Percentiles rank a stretch among this genome's conserved stretches.
These are phyloP conservation scores for Sepiola atlantica DNA, from an alignment of 2,888 invertebrate genomes.

Conservation along the genomic window DNA sequence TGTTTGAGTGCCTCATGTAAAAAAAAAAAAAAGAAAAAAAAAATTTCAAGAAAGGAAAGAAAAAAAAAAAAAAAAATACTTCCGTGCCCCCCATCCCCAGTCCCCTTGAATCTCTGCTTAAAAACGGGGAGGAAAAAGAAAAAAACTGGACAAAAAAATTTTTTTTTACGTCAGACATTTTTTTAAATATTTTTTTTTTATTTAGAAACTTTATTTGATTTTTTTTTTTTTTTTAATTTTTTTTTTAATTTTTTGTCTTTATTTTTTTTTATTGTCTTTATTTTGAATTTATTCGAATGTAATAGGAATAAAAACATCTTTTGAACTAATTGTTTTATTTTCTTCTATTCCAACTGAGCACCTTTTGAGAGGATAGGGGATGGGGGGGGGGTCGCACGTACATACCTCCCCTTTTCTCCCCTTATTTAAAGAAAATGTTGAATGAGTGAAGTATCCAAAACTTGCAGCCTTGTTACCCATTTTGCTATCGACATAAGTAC, in stretches of 20 bases:
- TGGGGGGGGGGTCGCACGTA: no score
- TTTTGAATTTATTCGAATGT: slow-evolving; percentile 21
- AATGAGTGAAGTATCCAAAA: no score
- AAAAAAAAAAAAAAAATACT: not conserved
- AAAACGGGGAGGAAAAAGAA: not conserved
- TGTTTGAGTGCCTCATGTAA: not conserved
- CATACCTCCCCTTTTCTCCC: no score
- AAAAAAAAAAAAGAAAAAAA: not conserved
- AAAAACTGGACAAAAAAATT: not conserved
- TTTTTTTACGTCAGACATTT: not conserved
- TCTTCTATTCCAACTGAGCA: not conserved
- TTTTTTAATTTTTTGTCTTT: not conserved
- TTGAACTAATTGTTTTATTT: not conserved
- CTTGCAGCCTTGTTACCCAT: no score
- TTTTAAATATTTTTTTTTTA: no score
- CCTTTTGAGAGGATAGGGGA: no score
- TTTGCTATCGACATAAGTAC: no score
- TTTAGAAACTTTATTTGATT: no score
- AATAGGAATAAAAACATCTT: slow-evolving; percentile 4
- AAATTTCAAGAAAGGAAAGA: no score
- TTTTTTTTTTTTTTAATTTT: not conserved
- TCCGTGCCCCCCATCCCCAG: not conserved
- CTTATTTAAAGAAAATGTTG: no score
- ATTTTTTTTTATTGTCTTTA: not conserved
- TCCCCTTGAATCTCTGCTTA: not conserved